Base-by-base conservation (phyloP, 2,113 vertebrate species). In the Centrocercus urophasianus region DNA sequence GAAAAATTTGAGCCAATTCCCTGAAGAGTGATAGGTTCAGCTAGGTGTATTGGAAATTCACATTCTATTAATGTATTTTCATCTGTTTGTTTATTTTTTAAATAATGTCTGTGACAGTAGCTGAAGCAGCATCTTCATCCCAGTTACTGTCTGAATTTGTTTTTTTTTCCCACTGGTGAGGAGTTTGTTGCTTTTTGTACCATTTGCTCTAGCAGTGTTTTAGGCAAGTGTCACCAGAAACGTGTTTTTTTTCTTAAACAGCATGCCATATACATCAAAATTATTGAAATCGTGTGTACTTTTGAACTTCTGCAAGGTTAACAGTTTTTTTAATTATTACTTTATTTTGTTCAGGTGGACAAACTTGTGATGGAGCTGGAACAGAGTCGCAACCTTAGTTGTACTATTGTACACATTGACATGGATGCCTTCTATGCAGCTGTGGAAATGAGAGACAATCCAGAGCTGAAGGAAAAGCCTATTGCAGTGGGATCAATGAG, bases 381-480 rank as follows among this genome's bases (percentile, higher is more conserved):
- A 77, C 97, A 88, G 71, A 98, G 83, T n/a, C 98, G 99, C 70
- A 97, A 99, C 86, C 97, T 99, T 28, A 98, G 88, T 60, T 98
- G 93, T 56, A 98, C 98, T 20, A 99, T 99, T 67, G 98, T 99
- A 14, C 99, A 99, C 66, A 98, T 99, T 91, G 99, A 99, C 92
- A 99, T 99, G 99, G 99, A 99, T 81, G 99, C 99, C 64, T 99
- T 99, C 97, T 99, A 99, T 30, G 99, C 99, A 85, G 99, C 99
- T 50, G 99, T 99, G 83, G 99, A 99, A 97, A 99, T 98, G 98
- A 98, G 98, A 91, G 99, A 99, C 96, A 98, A 98, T 77, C 99
- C 99, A 54, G 99, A 99, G 79, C 86, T 99, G 74, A 99, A 98
- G 90, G 98, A 99, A 64, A 99, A 98, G 38, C 99, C 99, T 25